Evolutionary conservation across 2,888 invertebrate genomes (phyloP).

Genomic region (Cryptocheilus praepositus): DNA sequence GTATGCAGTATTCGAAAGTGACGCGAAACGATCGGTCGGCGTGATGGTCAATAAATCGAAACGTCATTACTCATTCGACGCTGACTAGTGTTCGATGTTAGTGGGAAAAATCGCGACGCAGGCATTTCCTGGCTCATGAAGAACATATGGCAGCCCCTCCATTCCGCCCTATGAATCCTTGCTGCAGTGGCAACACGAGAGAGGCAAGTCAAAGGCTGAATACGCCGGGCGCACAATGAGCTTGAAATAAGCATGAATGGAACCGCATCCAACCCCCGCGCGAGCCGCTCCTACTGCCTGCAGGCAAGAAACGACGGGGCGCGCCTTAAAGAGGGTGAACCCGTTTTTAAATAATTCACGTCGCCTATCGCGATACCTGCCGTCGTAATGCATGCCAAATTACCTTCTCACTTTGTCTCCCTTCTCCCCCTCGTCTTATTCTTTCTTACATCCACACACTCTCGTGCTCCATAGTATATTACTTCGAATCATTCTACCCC

Average conservation of each 20-base stretch:
- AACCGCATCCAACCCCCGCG: slow-evolving; percentile 60
- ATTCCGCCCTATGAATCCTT: slow-evolving; percentile 35
- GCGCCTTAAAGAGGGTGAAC: slow-evolving; percentile 58
- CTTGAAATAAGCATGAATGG: slow-evolving; percentile 74
- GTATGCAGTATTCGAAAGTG: too few relatives aligned
- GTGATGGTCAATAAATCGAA: slow-evolving; percentile 20
- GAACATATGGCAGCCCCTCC: slow-evolving; percentile 33
- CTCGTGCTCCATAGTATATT: too few relatives aligned
- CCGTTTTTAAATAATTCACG: slow-evolving; percentile 64
- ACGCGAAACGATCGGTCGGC: too few relatives aligned
- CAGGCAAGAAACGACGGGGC: slow-evolving; percentile 53
- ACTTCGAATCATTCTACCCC: too few relatives aligned
- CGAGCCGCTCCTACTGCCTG: slow-evolving; percentile 52
- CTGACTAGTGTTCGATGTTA: slow-evolving; percentile 42
- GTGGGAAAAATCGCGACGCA: slow-evolving; percentile 51
- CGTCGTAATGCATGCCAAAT: not conserved
- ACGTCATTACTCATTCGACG: slow-evolving; percentile 34
- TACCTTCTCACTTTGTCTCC: not conserved
- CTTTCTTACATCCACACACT: not conserved
- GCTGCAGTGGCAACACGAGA: slow-evolving; percentile 58
- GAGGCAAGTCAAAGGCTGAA: slow-evolving; percentile 70
- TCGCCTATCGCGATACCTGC: slow-evolving; percentile 45
- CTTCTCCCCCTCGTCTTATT: not conserved
- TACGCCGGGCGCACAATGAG: slow-evolving; percentile 68
- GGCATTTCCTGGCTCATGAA: slow-evolving; percentile 53